A percentile compares a stretch with the other conserved stretches of the same genome.
Conservation (phyloP, 2,113 vertebrate species). For the Megaptera novaeangliae region DNA sequence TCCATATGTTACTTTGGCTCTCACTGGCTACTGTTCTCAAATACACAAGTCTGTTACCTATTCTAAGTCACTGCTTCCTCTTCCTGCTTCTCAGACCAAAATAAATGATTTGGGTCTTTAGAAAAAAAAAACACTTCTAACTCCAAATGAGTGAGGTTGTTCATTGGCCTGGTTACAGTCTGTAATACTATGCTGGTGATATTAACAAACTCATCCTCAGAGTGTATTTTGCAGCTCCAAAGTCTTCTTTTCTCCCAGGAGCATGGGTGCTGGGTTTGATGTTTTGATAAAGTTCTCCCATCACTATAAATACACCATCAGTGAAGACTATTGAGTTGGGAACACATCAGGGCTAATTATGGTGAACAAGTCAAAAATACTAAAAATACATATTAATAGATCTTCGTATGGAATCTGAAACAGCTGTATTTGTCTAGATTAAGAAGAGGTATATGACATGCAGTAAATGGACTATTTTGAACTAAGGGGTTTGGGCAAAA, state of each 20-base stretch:
- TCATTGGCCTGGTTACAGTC: not conserved
- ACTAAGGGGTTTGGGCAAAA: not conserved
- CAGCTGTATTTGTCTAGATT: slow-evolving; percentile 1
- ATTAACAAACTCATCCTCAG: not conserved
- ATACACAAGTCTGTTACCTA: not conserved
- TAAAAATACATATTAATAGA: not conserved
- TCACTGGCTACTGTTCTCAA: not conserved
- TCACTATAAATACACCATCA: not conserved
- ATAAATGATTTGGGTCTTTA: not conserved
- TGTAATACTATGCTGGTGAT: not conserved
- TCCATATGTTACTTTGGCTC: not conserved
- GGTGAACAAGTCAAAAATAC: not conserved
- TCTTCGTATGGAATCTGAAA: slow-evolving; percentile 5
- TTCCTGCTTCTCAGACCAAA: not conserved
- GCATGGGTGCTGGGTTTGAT: not conserved
- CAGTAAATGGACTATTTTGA: not conserved
- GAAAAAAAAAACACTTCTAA: not conserved
- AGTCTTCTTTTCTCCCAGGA: not conserved
- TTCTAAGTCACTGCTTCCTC: not conserved
- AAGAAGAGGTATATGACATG: not conserved
- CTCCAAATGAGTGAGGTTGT: not conserved
- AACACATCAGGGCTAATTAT: not conserved
- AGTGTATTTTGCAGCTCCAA: not conserved
- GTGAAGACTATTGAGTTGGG: not conserved
- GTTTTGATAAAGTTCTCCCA: not conserved